phyloP scores from a whole-genome alignment of 2,888 invertebrate species.

The Hybos culiciformis region DNA sequence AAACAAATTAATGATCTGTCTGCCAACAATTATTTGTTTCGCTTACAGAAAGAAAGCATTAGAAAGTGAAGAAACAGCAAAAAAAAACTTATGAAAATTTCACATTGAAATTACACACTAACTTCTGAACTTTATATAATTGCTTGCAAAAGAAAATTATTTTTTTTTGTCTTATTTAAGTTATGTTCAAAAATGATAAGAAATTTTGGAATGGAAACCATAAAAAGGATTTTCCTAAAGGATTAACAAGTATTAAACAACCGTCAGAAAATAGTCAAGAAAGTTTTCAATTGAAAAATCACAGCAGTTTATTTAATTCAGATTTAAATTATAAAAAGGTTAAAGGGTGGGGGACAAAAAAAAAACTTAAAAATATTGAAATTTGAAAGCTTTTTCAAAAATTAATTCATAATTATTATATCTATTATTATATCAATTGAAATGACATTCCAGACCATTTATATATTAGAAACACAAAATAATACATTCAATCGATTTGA shows the following conservation, averaged over 20 bases:
- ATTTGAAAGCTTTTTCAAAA: no score
- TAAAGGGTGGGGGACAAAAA: neutral
- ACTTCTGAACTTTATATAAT: neutral
- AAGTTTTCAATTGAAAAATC: neutral
- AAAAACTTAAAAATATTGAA: neutral
- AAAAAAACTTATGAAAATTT: neutral
- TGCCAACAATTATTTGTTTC: no score
- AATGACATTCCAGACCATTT: no score
- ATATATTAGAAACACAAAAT: no score
- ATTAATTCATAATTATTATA: no score
- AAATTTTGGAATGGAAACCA: slow-evolving; percentile 1
- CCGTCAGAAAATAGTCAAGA: neutral
- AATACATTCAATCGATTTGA: no score
- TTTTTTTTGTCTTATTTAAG: no score
- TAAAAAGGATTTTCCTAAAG: neutral
- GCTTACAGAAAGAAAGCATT: no score
- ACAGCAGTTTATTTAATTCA: neutral
- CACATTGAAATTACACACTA: neutral
- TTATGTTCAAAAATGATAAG: slow-evolving; percentile 2
- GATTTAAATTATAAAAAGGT: neutral
- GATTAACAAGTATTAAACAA: neutral
- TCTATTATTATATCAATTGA: no score
- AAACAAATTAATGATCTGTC: no score
- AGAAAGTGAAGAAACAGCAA: no score
- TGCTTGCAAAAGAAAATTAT: neutral